A percentile compares a stretch with the other conserved stretches of the same genome.
Evolutionary conservation across 2,113 vertebrate species (phyloP).

Genomic region (Promerops cafer): DNA sequence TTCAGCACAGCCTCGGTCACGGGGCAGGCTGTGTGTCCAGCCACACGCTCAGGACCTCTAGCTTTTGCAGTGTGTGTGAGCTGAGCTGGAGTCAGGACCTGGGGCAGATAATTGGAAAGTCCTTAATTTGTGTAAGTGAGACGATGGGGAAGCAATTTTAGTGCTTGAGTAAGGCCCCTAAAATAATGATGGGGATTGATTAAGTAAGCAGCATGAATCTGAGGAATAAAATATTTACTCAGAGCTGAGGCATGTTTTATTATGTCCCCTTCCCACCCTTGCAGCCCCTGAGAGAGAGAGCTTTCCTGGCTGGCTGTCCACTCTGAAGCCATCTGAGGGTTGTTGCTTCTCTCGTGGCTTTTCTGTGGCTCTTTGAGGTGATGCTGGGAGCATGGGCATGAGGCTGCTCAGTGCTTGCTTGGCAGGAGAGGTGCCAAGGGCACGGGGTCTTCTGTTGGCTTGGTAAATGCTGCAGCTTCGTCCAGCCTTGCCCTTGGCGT

Average conservation of each 20-base stretch:
- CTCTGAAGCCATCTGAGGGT: neutral
- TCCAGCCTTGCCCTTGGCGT: neutral
- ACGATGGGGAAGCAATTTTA: neutral
- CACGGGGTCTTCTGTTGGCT: neutral
- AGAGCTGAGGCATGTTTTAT: neutral
- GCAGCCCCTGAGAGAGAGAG: neutral
- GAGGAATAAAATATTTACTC: neutral
- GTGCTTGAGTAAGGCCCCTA: neutral
- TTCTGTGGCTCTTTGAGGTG: neutral
- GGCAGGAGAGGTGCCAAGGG: neutral
- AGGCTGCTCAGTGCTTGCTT: neutral
- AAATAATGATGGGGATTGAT: neutral
- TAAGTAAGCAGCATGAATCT: neutral
- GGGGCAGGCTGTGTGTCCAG: neutral
- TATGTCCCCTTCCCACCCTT: neutral
- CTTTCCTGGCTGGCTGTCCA: neutral
- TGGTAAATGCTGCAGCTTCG: neutral
- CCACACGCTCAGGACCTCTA: fast-evolving
- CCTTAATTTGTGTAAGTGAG: neutral
- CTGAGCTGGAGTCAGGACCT: neutral
- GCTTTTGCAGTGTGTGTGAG: neutral
- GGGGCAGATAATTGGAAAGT: neutral
- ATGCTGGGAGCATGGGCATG: fast-evolving
- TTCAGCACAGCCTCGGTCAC: fast-evolving
- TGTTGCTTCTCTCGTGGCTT: neutral